Percentiles rank a stretch among this genome's conserved stretches.
Conservation (phyloP, 2,888 invertebrate genomes). For the Eupithecia dodoneata region DNA sequence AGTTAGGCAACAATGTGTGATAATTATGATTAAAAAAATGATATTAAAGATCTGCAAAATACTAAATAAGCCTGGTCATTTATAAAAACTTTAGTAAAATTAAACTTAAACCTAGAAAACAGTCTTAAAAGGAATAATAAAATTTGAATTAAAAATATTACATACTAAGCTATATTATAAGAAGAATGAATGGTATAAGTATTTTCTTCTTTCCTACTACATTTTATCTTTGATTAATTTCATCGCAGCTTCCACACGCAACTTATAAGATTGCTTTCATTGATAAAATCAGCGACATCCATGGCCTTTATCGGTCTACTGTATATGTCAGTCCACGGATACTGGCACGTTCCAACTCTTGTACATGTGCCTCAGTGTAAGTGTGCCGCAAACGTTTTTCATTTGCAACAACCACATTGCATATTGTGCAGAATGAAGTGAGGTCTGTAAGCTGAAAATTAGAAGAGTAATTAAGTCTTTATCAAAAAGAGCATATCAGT, state of each 20-base stretch:
- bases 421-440: slow-evolving; percentile 63
- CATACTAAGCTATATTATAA: too few species aligned
- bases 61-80: not conserved
- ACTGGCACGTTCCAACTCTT: slow-evolving; percentile 54
- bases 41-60: not conserved
- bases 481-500: too few species aligned
- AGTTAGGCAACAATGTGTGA: not conserved
- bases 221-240: not conserved
- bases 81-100: not conserved
- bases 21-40: not conserved
- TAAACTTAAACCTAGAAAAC: not conserved
- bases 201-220: not conserved
- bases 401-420: slow-evolving; percentile 56
- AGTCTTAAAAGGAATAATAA: not conserved
- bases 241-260: not conserved
- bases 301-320: slow-evolving; percentile 16
- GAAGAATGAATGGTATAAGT: not conserved
- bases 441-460: slow-evolving; percentile 56
- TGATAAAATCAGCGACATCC: not conserved
- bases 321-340: slow-evolving; percentile 50
- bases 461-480: not conserved
- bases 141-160: too few species aligned
- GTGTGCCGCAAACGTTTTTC: slow-evolving; percentile 55
- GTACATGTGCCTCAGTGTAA: slow-evolving; percentile 49
- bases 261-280: not conserved